phyloP scores from a whole-genome alignment of 1,140 invertebrate species.

The Drosophila leontia region DNA sequence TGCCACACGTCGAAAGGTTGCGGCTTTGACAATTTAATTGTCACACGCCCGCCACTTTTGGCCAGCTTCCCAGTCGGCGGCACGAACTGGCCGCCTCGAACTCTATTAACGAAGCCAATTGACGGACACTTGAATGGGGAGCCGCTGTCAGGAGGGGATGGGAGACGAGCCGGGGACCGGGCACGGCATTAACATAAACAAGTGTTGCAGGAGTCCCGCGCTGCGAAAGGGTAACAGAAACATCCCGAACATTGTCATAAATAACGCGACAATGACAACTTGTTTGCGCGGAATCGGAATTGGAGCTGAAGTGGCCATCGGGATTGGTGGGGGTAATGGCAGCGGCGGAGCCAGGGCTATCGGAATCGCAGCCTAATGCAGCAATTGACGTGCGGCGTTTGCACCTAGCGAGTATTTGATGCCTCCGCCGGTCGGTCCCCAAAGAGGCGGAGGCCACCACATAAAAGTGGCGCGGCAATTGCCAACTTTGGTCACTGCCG shows the following conservation, averaged over 20 bases:
- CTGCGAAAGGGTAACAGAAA: slow-evolving; percentile 60
- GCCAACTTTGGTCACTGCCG: slow-evolving; percentile 82
- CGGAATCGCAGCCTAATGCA: slow-evolving; percentile 65
- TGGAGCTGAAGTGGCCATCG: slow-evolving; percentile 29
- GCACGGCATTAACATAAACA: slow-evolving; percentile 74
- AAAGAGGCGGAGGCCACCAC: slow-evolving; percentile 69
- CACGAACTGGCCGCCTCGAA: slow-evolving; percentile 68
- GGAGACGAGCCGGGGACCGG: background rate
- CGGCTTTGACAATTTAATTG: slow-evolving; percentile 79
- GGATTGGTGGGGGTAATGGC: slow-evolving; percentile 21
- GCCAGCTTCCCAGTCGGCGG: slow-evolving; percentile 38
- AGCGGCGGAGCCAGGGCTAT: slow-evolving; percentile 1
- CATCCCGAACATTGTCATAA: slow-evolving; percentile 83
- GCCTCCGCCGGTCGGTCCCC: slow-evolving; percentile 65
- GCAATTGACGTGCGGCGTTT: slow-evolving; percentile 83
- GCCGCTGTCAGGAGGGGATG: slow-evolving; percentile 53
- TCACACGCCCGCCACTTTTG: slow-evolving; percentile 82
- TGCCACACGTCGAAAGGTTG: slow-evolving; percentile 78
- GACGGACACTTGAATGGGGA: slow-evolving; percentile 79
- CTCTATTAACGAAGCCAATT: slow-evolving; percentile 82
- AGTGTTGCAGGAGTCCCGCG: slow-evolving; percentile 50
- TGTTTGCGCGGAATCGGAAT: slow-evolving; percentile 59
- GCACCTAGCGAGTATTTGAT: slow-evolving; percentile 77
- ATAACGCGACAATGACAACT: slow-evolving; percentile 82
- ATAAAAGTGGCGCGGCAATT: slow-evolving; percentile 83